Percentiles rank a stretch among this genome's conserved stretches.
Evolutionary conservation across 2,797 vertebrate species (phyloP).

Genomic region (Chelidonichthys spinosus): DNA sequence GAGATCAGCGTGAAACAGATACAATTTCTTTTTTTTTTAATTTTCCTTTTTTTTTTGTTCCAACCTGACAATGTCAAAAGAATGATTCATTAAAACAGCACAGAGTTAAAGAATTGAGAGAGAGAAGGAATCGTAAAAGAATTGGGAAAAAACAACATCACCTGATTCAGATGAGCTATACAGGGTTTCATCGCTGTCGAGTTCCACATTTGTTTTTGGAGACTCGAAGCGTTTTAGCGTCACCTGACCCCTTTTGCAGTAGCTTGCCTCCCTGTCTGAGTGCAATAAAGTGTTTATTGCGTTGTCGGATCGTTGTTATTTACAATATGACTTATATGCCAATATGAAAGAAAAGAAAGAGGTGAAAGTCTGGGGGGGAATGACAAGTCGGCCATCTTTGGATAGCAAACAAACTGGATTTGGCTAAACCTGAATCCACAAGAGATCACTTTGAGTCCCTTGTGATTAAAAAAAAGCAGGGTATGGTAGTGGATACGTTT

Average conservation of each 20-base stretch:
- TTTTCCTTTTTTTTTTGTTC: conserved; percentile 50
- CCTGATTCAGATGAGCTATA: conserved; percentile 81
- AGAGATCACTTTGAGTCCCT: conserved; percentile 26
- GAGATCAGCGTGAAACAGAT: conserved; percentile 79
- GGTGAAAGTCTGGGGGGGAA: conserved; percentile 42
- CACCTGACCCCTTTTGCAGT: conserved; percentile 64
- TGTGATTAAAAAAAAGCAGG: conserved; percentile 20
- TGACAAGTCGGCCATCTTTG: conserved; percentile 22
- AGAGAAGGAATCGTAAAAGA: conserved; percentile 67
- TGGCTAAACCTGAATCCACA: conserved; percentile 41
- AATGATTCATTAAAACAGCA: conserved; percentile 79
- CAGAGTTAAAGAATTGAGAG: conserved; percentile 77
- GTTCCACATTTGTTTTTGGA: conserved; percentile 53
- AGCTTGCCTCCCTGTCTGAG: conserved; percentile 74
- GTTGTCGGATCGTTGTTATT: conserved; percentile 78
- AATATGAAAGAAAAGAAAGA: conserved; percentile 38
- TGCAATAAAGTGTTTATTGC: conserved; percentile 83
- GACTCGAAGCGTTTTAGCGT: conserved; percentile 66
- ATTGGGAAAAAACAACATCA: conserved; percentile 70
- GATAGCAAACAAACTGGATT: conserved; percentile 33
- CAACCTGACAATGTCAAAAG: conserved; percentile 82
- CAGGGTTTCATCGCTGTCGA: conserved; percentile 66
- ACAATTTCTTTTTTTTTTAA: conserved; percentile 49
- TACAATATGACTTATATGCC: conserved; percentile 64
- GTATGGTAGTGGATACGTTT: conserved; percentile 27